These are phyloP conservation scores for Hyles vespertilio DNA, from an alignment of 1,140 invertebrate species.

Conservation along the genomic window DNA sequence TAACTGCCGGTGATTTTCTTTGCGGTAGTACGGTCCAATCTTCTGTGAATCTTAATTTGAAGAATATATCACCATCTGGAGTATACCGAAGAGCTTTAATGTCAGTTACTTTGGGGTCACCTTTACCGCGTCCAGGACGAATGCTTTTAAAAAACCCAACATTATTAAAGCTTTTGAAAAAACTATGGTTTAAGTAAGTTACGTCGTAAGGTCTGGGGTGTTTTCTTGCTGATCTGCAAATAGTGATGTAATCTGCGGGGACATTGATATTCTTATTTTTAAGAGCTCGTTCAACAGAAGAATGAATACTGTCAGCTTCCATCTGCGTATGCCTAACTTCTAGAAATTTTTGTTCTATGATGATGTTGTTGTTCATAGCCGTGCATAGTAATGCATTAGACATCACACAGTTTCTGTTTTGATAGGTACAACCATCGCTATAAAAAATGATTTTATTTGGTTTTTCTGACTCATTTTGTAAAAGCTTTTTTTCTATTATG, in stretches of 20 bases:
- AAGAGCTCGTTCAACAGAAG: constrained; percentile 11
- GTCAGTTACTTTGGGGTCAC: no score
- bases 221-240: constrained; percentile 5
- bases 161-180: constrained; percentile 12
- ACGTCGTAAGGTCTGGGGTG: constrained; percentile 13
- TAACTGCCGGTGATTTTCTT: no score
- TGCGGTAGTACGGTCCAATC: no score
- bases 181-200: constrained; percentile 12
- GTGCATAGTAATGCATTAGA: constrained; percentile 17
- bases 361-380: constrained; percentile 21
- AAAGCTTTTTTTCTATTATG: constrained; percentile 16
- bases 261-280: constrained; percentile 11
- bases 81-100: no score
- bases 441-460: constrained; percentile 12
- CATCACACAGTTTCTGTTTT: constrained; percentile 23
- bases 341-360: constrained; percentile 24
- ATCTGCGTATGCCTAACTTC: constrained; percentile 21
- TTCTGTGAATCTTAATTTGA: no score
- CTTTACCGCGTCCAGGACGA: no score
- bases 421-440: constrained; percentile 20
- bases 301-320: constrained; percentile 18
- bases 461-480: constrained; percentile 10
- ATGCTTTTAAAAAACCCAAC: no score
- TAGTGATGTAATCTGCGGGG: constrained; percentile 5
- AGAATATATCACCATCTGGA: no score